Evolutionary conservation across 2,888 invertebrate species (phyloP).

Genomic region (Brenthis ino): DNA sequence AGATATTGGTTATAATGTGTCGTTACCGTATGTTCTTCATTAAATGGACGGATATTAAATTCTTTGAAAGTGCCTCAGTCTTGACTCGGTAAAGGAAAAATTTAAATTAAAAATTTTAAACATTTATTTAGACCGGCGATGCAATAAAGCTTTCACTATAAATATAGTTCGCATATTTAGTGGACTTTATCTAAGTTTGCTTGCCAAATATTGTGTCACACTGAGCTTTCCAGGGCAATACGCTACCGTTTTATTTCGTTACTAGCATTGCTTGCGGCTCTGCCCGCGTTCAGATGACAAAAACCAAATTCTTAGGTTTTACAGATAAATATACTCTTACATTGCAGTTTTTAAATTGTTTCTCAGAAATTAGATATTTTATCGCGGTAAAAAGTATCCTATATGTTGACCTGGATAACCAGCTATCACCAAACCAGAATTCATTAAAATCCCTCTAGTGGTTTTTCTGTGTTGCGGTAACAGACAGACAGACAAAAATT

Average conservation of each 20-base stretch:
- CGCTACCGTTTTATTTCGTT: not conserved
- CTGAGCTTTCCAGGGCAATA: not conserved
- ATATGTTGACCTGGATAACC: no score
- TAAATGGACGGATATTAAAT: slow-evolving; percentile 39
- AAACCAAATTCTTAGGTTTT: no score
- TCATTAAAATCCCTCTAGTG: no score
- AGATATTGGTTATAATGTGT: slow-evolving; percentile 29
- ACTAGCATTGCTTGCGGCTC: no score
- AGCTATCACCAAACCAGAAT: no score
- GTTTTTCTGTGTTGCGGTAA: no score
- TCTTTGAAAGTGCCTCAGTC: slow-evolving; percentile 31
- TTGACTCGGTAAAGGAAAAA: slow-evolving; percentile 26
- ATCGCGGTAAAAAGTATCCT: no score
- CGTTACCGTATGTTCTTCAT: slow-evolving; percentile 36
- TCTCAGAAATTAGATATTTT: no score
- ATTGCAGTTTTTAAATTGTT: no score
- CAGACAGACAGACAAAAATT: no score
- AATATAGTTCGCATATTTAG: slow-evolving; percentile 11
- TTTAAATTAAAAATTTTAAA: slow-evolving; percentile 30
- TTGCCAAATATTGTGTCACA: not conserved
- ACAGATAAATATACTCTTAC: no score
- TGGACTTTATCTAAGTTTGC: not conserved
- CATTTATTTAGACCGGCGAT: slow-evolving; percentile 23
- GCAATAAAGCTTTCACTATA: slow-evolving; percentile 20
- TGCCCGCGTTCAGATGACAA: no score